Evolutionary conservation across 2,888 invertebrate species (phyloP).

Genomic region (Pollenia griseotomentosa): DNA sequence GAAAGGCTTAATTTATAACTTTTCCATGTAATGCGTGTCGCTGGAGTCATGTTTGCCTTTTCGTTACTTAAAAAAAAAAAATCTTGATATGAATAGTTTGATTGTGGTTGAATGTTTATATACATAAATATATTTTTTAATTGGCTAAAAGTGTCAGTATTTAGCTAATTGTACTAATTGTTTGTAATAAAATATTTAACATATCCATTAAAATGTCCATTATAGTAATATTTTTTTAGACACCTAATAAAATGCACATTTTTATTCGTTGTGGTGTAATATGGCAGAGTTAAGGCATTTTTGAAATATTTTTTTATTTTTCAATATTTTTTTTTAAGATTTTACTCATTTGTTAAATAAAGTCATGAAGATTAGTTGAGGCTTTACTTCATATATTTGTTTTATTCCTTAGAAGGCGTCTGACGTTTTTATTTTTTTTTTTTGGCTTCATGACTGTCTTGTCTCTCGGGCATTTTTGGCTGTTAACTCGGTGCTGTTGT

Average conservation of each 20-base stretch:
- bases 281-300: constrained; percentile 36
- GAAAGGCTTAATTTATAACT: constrained; percentile 68
- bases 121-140: constrained; percentile 69
- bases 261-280: constrained; percentile 56
- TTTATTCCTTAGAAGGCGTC: constrained; percentile 54
- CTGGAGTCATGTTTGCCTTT: constrained; percentile 57
- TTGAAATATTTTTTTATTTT: constrained; percentile 31
- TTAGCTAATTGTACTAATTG: constrained; percentile 72
- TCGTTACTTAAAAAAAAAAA: not conserved
- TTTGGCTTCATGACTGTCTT: constrained; percentile 18
- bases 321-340: constrained; percentile 16
- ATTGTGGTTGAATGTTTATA: constrained; percentile 35
- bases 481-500: constrained; percentile 44
- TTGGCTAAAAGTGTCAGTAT: constrained; percentile 68
- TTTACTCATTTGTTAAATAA: constrained; percentile 36
- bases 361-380: constrained; percentile 12
- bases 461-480: constrained; percentile 33
- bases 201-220: constrained; percentile 71
- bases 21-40: constrained; percentile 63
- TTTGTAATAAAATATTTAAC: constrained; percentile 72
- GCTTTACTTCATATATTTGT: not conserved
- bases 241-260: constrained; percentile 64
- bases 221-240: constrained; percentile 66
- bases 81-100: constrained; percentile 36
- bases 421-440: constrained; percentile 38